A percentile compares a stretch with the other conserved stretches of the same genome.
phyloP scores from a whole-genome alignment of 2,888 invertebrate species.

The Stramonita haemastoma region DNA sequence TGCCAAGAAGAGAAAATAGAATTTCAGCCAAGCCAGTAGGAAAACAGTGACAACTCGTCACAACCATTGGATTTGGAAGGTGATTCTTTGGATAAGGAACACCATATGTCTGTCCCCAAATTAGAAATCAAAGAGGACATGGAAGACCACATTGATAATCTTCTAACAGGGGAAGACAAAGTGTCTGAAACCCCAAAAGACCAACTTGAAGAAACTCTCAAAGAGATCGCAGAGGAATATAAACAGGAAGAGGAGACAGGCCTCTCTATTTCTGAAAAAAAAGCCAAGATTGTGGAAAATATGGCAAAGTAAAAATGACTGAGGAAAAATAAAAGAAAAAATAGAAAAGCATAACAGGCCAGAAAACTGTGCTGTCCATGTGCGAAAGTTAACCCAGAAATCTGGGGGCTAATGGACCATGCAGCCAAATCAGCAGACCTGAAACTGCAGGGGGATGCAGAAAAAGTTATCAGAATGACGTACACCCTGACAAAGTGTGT shows the following conservation, averaged over 20 bases:
- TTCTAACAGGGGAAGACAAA: background rate
- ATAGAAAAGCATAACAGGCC: background rate
- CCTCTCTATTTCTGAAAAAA: too few species aligned
- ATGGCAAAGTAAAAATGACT: too few species aligned
- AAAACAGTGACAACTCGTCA: too few species aligned
- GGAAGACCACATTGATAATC: background rate
- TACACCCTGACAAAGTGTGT: background rate
- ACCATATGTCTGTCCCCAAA: background rate
- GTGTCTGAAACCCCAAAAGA: background rate
- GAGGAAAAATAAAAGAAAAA: background rate
- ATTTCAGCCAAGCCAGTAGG: too few species aligned
- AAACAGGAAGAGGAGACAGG: too few species aligned
- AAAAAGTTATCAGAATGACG: background rate
- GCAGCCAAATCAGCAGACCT: background rate
- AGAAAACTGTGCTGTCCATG: background rate
- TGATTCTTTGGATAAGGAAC: too few species aligned
- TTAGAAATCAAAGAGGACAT: too few species aligned
- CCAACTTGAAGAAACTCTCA: background rate
- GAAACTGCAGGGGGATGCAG: too few species aligned
- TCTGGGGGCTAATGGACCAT: background rate
- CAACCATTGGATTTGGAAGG: too few species aligned
- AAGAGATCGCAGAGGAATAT: too few species aligned
- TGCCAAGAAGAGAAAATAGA: too few species aligned
- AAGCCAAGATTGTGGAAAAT: too few species aligned
- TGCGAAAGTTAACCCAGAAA: background rate